Evolutionary conservation across 1,140 invertebrate species (phyloP), one percentile per base, ranked within the genome.

Genomic region (Thaumatotibia leucotreta): DNA sequence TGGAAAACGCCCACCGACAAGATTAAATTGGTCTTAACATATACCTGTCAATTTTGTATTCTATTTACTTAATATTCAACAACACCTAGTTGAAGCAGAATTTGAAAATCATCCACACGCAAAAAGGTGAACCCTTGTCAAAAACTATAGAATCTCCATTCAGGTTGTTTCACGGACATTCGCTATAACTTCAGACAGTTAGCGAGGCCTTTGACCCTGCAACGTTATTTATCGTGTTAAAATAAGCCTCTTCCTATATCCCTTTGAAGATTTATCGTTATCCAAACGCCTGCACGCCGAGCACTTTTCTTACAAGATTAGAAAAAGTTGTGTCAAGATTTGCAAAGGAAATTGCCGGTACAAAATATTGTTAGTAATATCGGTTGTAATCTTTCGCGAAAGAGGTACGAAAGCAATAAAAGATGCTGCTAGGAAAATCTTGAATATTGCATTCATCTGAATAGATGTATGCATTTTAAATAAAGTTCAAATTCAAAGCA

Each of bases 141-240:
- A 63, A 63, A 63, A 63, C 29, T 63, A 39, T 63, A 23, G 35
- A 63, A 63, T 35, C 11, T 39, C 20, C 31, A 39, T 63, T 35
- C 31, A 11, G 24, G 52, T 14, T 29, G 35, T 39, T 35, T 63
- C 17, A 63, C 24, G 14, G 14, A 29, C 39, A 45, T 45, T 14
- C 17, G 17, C 35, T 45, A 20, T 8, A 45, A 45, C 35, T 45
- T 20, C 23, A 24, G 52, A 58, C 27, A 27, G 52, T 27, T n/a
- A 8, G 11, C 10, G 2, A 8, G 23, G 11, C 20, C 24, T 22
- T 64, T 49, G 35, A 35, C 35, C 63, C 23, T 49, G 10, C 33
- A 35, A 50, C 10, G 63, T 64, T 49, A 64, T 64, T 64, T 64
- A 64, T 64, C 11, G 39, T 45, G n/a, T 49, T 45, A 50, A 50